Percentiles rank a stretch among this genome's conserved stretches.
Conservation (phyloP, 2,113 vertebrate genomes). For the Alces alces region DNA sequence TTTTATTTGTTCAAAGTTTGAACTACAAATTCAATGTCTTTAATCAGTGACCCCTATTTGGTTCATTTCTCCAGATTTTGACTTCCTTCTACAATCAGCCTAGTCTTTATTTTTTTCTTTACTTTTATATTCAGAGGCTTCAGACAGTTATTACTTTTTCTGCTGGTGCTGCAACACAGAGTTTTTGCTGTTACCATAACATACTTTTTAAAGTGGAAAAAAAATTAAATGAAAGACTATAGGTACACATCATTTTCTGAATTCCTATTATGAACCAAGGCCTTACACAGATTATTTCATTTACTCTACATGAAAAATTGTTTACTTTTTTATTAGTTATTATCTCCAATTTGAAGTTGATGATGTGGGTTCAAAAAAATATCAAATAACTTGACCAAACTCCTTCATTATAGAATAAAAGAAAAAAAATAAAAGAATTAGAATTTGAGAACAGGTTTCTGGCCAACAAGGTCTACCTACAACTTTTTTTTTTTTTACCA, state of each 20-base stretch:
- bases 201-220: background rate
- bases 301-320: background rate
- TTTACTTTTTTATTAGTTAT: background rate
- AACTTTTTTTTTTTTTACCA: background rate
- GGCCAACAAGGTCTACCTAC: background rate
- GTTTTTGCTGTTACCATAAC: background rate
- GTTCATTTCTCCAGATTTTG: background rate
- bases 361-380: background rate
- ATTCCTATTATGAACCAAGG: background rate
- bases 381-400: background rate
- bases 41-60: background rate
- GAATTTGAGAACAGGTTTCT: background rate
- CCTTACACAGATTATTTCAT: background rate
- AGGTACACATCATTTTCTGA: background rate
- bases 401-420: background rate
- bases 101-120: background rate
- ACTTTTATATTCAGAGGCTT: background rate
- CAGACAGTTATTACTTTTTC: background rate
- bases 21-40: background rate
- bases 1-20: background rate
- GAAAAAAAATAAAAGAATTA: background rate
- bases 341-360: background rate
- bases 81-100: background rate
- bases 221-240: background rate
- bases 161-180: background rate